Percentiles rank a stretch among this genome's conserved stretches.
These are phyloP conservation scores for Allacma fusca DNA, from an alignment of 2,888 invertebrate genomes.

Conservation along the genomic window DNA sequence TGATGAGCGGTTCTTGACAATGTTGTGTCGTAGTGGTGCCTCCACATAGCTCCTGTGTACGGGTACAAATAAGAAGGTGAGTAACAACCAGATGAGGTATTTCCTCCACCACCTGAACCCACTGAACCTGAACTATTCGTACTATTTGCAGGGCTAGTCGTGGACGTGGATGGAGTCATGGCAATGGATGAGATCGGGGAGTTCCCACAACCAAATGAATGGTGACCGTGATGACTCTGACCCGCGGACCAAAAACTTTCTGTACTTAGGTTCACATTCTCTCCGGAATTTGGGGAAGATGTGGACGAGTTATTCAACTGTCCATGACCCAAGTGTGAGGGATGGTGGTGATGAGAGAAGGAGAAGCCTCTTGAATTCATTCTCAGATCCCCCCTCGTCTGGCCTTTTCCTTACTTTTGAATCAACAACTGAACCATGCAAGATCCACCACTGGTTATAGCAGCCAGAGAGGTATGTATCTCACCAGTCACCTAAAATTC, in stretches of 20 bases:
- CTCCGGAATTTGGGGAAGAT: constrained; percentile 49
- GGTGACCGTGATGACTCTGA: constrained; percentile 49
- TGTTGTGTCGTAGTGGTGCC: constrained; percentile 60
- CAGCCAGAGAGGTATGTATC: too few relatives aligned
- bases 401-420: background rate
- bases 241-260: constrained; percentile 44
- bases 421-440: too few relatives aligned
- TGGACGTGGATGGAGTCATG: constrained; percentile 50
- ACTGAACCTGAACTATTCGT: constrained; percentile 58
- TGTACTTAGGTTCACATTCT: constrained; percentile 40
- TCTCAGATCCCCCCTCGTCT: background rate
- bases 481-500: too few relatives aligned
- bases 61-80: constrained; percentile 60
- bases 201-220: constrained; percentile 41
- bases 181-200: constrained; percentile 51
- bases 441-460: too few relatives aligned
- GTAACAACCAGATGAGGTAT: constrained; percentile 54
- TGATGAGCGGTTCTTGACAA: constrained; percentile 59
- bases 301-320: constrained; percentile 36
- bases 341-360: constrained; percentile 56
- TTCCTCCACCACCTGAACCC: constrained; percentile 48
- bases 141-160: constrained; percentile 59
- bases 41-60: constrained; percentile 60
- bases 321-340: constrained; percentile 50
- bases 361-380: constrained; percentile 60